A percentile compares a stretch with the other conserved stretches of the same genome.
phyloP scores from a whole-genome alignment of 2,113 vertebrate genomes.

The Ammodramus savannarum region DNA sequence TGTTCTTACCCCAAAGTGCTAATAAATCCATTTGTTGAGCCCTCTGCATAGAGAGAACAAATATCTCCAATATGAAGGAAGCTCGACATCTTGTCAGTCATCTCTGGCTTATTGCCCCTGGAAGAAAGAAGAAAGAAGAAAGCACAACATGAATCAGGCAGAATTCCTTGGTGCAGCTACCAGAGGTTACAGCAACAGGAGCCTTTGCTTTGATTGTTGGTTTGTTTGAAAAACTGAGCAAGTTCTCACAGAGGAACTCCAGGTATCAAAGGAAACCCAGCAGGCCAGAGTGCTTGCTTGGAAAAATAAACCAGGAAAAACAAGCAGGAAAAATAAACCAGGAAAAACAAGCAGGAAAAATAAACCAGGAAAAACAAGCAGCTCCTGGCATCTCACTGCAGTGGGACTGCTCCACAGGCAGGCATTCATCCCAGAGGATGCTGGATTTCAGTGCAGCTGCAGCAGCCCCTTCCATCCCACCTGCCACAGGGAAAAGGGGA shows the following conservation, averaged over 20 bases:
- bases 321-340: background rate
- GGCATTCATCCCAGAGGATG: background rate
- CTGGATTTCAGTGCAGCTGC: rapidly evolving
- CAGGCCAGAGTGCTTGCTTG: background rate
- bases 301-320: background rate
- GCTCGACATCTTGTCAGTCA: conserved; percentile 99
- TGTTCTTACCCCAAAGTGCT: conserved; percentile 94
- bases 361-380: background rate
- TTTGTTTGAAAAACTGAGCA: background rate
- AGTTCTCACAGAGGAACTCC: background rate
- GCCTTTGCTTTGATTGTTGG: background rate
- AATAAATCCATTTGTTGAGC: conserved; percentile 97
- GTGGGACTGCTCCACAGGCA: background rate
- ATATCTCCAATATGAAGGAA: conserved; percentile 99
- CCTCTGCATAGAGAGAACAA: conserved; percentile 97
- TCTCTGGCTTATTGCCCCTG: conserved; percentile 79
- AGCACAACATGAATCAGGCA: conserved; percentile 8
- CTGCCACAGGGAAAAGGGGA: background rate
- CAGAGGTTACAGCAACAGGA: background rate
- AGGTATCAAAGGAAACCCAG: background rate
- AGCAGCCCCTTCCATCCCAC: rapidly evolving
- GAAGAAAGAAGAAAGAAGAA: background rate
- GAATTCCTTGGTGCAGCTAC: background rate
- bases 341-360: background rate
- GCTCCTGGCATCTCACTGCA: background rate